Conservation (phyloP, 2,797 vertebrate species). For the Emys orbicularis region DNA sequence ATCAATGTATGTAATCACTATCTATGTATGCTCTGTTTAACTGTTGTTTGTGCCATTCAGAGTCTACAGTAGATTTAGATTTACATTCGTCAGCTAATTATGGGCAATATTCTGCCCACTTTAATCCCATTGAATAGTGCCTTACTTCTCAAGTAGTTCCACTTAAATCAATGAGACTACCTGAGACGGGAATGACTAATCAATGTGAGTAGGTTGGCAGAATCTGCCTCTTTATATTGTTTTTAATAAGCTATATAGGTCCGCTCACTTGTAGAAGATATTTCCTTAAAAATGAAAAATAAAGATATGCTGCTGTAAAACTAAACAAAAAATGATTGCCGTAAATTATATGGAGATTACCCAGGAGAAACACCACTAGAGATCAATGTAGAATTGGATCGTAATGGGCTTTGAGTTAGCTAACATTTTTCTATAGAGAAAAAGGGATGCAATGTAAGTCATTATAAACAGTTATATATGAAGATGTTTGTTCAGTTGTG, state of each 20-base stretch:
- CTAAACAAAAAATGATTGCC: background rate
- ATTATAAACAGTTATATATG: background rate
- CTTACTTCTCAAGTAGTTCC: background rate
- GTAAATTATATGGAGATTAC: fast-evolving
- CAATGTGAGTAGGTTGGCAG: background rate
- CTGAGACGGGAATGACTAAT: background rate
- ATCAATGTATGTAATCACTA: background rate
- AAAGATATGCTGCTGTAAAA: background rate
- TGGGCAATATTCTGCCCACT: fast-evolving
- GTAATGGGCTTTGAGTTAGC: background rate
- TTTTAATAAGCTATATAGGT: background rate
- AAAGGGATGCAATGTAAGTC: background rate
- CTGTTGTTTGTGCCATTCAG: background rate
- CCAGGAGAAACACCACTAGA: background rate
- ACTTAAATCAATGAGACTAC: background rate
- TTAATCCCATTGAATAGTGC: fast-evolving
- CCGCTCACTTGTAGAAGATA: background rate
- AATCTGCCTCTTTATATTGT: background rate
- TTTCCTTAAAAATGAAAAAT: background rate
- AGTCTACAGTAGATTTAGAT: background rate
- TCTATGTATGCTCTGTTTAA: background rate
- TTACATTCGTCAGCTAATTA: background rate
- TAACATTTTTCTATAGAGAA: background rate
- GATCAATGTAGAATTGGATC: background rate
- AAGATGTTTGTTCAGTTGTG: background rate